A percentile compares a stretch with the other conserved stretches of the same genome.
Conservation (phyloP, 2,888 invertebrate species). For the Amphimallon solstitiale region DNA sequence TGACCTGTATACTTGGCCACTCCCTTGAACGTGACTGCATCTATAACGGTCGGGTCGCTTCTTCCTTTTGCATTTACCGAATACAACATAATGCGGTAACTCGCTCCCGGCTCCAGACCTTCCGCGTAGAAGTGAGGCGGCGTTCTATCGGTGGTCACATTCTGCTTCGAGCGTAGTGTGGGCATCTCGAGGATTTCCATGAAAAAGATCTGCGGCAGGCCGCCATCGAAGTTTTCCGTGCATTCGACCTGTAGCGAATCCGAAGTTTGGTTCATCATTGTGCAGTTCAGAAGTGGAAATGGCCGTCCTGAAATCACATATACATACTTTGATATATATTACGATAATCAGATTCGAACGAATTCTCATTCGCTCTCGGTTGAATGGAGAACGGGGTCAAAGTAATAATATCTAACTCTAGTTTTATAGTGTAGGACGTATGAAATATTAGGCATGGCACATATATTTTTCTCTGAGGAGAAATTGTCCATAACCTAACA, state of each 20-base stretch:
- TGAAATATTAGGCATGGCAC: no score
- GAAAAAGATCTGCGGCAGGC: slow-evolving; percentile 86
- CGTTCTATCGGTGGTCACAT: slow-evolving; percentile 68
- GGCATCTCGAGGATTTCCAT: slow-evolving; percentile 82
- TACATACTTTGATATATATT: neutral
- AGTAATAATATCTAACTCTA: no score
- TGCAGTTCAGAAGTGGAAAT: slow-evolving; percentile 87
- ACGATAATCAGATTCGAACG: slow-evolving; percentile 8
- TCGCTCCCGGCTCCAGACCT: slow-evolving; percentile 77
- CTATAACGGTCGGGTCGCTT: slow-evolving; percentile 84
- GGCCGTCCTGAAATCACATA: slow-evolving; percentile 76
- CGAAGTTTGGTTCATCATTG: slow-evolving; percentile 87
- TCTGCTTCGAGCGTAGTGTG: slow-evolving; percentile 69
- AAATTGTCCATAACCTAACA: no score
- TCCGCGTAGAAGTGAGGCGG: slow-evolving; percentile 76
- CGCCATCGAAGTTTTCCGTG: slow-evolving; percentile 88
- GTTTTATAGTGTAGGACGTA: no score
- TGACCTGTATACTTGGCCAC: slow-evolving; percentile 88
- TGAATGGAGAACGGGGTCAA: no score
- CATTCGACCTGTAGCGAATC: slow-evolving; percentile 88
- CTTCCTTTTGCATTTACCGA: slow-evolving; percentile 89
- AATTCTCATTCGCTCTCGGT: no score
- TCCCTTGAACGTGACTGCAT: slow-evolving; percentile 85
- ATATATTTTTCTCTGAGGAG: no score
- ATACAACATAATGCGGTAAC: slow-evolving; percentile 83